Conservation (phyloP, 2,797 vertebrate genomes). For the Stomatorhinus walkeri region DNA sequence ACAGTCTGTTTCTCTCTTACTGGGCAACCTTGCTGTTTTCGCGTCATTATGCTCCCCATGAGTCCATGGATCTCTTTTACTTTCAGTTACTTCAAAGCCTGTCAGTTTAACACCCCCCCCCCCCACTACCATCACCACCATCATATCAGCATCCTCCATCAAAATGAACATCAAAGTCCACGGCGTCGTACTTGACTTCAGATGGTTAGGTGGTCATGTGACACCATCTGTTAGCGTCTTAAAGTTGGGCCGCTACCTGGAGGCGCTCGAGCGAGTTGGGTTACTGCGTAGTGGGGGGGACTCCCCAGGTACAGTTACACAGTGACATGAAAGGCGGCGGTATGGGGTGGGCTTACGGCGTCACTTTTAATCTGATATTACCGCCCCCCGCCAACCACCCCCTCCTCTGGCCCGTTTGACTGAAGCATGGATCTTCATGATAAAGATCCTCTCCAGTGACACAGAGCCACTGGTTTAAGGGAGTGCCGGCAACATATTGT, state of each 20-base stretch:
- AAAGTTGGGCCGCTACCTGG: background rate
- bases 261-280: slow-evolving; percentile 16
- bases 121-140: background rate
- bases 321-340: slow-evolving; percentile 38
- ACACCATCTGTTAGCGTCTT: background rate
- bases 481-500: background rate
- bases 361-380: slow-evolving; percentile 39
- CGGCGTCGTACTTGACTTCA: background rate
- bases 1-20: background rate
- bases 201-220: background rate
- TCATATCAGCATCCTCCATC: background rate
- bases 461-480: background rate
- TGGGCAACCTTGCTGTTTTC: background rate
- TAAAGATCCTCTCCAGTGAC: background rate
- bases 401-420: background rate
- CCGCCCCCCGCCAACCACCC: background rate
- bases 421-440: background rate
- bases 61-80: background rate
- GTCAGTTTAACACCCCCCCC: background rate
- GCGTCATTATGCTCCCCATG: background rate
- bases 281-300: slow-evolving; percentile 39
- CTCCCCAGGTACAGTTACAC: slow-evolving; percentile 39
- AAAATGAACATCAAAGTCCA: slow-evolving; percentile 2
- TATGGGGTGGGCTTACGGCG: slow-evolving; percentile 27
- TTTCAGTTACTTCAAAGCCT: background rate